Evolutionary conservation across 2,888 invertebrate genomes (phyloP), one percentile per base, ranked within the genome.

Genomic region (Stenodera caucasica): DNA sequence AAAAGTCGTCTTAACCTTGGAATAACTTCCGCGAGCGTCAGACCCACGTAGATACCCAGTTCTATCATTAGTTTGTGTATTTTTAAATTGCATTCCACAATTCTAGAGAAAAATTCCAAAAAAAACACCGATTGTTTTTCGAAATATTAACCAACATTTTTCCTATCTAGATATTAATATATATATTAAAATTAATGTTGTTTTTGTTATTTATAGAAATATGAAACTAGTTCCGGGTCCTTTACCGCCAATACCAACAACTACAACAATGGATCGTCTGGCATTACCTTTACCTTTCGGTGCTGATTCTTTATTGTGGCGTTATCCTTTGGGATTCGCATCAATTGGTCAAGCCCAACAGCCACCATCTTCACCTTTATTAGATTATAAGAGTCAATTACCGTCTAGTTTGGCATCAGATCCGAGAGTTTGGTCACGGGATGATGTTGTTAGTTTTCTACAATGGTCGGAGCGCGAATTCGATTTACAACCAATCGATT

Each of bases 391-490:
- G 81, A 91, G 91, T 55, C 94, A 94, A 78, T 82, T 95, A 72
- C 95, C 95, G 29, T 85, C 88, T 40, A 89, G 88, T 70, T 83
- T 94, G 81, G 92, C 93, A 45, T 87, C 91, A 73, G 96, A 96
- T 84, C 96, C 96, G 8, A 85, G 95, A 72, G 82, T 92, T 53
- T 96, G 96, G 96, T 90, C 90, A 58, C 86, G 96, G 69, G 95
- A 95, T 70, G 95, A 96, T 78, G 96, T 96, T 18, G 84, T 87
- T 50, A 86, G 90, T 56, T 96, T 96, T 81, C 82, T 96, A 53
- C 89, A 91, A 76, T 96, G 95, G 90, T 93, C 94, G 69, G 94
- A 96, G 81, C 85, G 92, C 68, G 94, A 95, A 82, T 96, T 94
- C 79, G 95, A 95, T 80, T 83, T 96, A 69, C 94, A 94, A 55